Evolutionary conservation across 2,888 invertebrate species (phyloP), one percentile per base, ranked within the genome.

Genomic region (Tolmerus cingulatus): DNA sequence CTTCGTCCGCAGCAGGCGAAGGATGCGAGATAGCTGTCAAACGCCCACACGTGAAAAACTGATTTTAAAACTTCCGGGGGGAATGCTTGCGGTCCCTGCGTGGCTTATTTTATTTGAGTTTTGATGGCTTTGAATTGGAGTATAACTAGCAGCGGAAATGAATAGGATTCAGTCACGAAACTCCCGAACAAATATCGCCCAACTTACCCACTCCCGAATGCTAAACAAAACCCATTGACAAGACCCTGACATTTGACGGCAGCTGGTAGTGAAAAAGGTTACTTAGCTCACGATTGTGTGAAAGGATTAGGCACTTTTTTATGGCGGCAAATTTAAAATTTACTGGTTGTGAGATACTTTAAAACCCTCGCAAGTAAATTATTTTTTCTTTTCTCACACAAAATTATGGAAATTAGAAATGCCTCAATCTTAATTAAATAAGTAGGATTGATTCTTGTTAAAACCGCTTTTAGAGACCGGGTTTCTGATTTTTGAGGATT

Each of bases 1-100:
- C 19, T n/a, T 55, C 55, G n/a, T 55, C 19, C 12, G 27, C n/a
- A 66, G 12, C 66, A 66, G 27, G 27, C 23, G 66, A 66, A 66
- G 27, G 66, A 66, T 66, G 66, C 14, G 23, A 27, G 8, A 27
- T 14, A 79, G 9, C 8, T 79, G 40, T 27, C 34, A 81, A 27
- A 81, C 81, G 81, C 81, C 81, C 81, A 81, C 81, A 51, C 81
- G 30, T 14, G 51, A 81, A 55, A 51, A 66, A 66, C 9, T 66
- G 23, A 2, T 66, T 66, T 66, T 12, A 23, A 66, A 23, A 66
- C 19, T 66, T 19, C 2, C 27, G 5, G 7, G 3, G 0, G 66
- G 4, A 23, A 5, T 51, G 51, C 16, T 51, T 51, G n/a, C 51
- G 2, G 12, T 46, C 43, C 14, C n/a, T 51, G 51, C 19, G n/a